Conservation (phyloP, 2,797 vertebrate genomes). For the Notoglanidium macrostoma region DNA sequence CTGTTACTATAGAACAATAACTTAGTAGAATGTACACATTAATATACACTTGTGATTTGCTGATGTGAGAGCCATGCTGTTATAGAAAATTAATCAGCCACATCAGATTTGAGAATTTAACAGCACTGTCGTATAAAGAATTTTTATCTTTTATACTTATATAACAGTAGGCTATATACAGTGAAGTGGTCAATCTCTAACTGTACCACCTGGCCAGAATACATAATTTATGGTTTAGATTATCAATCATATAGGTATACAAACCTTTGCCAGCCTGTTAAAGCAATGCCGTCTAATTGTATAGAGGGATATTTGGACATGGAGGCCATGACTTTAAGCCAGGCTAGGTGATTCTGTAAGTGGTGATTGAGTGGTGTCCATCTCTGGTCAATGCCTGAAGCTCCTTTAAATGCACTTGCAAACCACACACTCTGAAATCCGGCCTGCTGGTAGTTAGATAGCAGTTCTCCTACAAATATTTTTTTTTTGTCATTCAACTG, state of each 20-base stretch:
- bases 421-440: slow-evolving; percentile 75
- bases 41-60: background rate
- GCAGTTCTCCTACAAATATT: slow-evolving; percentile 28
- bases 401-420: slow-evolving; percentile 80
- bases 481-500: background rate
- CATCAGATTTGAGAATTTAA: background rate
- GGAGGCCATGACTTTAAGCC: slow-evolving; percentile 70
- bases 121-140: background rate
- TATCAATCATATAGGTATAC: slow-evolving; percentile 19
- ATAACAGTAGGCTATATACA: background rate
- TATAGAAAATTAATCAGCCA: background rate
- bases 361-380: slow-evolving; percentile 73
- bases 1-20: background rate
- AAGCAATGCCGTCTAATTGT: slow-evolving; percentile 66
- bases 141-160: background rate
- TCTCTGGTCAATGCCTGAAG: slow-evolving; percentile 64
- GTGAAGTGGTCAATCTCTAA: background rate
- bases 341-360: slow-evolving; percentile 75
- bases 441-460: slow-evolving; percentile 70
- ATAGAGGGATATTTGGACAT: slow-evolving; percentile 64
- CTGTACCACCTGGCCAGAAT: background rate
- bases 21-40: background rate
- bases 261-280: slow-evolving; percentile 82
- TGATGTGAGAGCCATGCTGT: background rate
- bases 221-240: background rate